Percentiles rank a stretch among this genome's conserved stretches.
phyloP scores from a whole-genome alignment of 2,797 vertebrate species.

The Glyptemys insculpta region DNA sequence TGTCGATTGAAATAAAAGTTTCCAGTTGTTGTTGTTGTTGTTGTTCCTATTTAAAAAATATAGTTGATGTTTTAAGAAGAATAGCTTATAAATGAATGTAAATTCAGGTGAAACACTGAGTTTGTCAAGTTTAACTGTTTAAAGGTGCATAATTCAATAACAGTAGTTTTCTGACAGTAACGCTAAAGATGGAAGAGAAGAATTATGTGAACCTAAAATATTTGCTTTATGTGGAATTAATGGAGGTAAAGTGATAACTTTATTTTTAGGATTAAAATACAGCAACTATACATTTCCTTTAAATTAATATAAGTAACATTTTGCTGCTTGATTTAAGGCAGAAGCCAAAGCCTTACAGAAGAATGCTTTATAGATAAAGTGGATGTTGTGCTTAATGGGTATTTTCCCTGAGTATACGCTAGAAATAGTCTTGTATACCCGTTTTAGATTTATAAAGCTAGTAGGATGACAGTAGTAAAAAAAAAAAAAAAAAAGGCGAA shows the following conservation, averaged over 20 bases:
- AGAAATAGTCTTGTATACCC: background rate
- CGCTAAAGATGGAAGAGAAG: background rate
- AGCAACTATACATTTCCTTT: background rate
- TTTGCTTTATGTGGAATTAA: background rate
- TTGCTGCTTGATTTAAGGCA: background rate
- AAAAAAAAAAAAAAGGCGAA: background rate
- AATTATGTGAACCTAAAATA: background rate
- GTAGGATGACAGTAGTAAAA: background rate
- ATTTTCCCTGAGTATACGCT: background rate
- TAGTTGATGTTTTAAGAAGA: background rate
- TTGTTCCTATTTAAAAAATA: background rate
- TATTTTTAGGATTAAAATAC: background rate
- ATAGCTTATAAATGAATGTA: background rate
- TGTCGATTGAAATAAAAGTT: background rate
- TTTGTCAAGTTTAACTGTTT: background rate
- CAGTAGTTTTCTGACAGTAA: background rate
- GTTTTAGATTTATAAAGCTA: background rate
- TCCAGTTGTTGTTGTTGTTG: background rate
- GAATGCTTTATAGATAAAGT: background rate
- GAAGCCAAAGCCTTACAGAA: background rate
- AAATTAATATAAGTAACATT: background rate
- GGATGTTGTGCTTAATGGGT: background rate
- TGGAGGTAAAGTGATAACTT: background rate
- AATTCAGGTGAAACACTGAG: background rate
- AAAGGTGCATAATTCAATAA: background rate